Evolutionary conservation across 2,888 invertebrate species (phyloP).

Genomic region (Drosophila seclusa): DNA sequence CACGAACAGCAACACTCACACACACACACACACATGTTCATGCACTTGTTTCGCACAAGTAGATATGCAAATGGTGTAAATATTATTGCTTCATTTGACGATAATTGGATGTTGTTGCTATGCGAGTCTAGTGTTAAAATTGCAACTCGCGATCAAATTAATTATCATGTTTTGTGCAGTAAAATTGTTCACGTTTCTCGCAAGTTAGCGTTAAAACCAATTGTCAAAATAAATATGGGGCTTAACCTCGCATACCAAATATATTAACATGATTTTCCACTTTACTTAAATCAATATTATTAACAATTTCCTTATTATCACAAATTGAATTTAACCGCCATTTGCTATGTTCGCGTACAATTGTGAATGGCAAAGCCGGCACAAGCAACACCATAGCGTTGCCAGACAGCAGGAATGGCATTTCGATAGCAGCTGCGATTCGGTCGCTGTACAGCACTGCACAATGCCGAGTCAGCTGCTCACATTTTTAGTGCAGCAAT

Average conservation of each 20-base stretch:
- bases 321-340: slow-evolving; percentile 20
- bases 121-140: slow-evolving; percentile 54
- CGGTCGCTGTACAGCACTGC: slow-evolving; percentile 37
- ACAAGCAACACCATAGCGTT: slow-evolving; percentile 1
- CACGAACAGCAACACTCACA: slow-evolving; percentile 14
- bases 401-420: slow-evolving; percentile 27
- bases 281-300: neutral
- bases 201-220: neutral
- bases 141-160: slow-evolving; percentile 57
- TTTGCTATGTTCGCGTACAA: neutral
- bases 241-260: neutral
- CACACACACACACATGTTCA: neutral
- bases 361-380: slow-evolving; percentile 27
- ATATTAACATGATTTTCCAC: neutral
- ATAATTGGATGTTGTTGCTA: slow-evolving; percentile 36
- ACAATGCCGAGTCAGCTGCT: slow-evolving; percentile 52
- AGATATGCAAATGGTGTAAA: slow-evolving; percentile 3
- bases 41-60: slow-evolving; percentile 3
- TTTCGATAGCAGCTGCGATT: slow-evolving; percentile 12
- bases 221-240: neutral
- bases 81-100: slow-evolving; percentile 52
- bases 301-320: neutral
- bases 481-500: slow-evolving; percentile 16
- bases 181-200: slow-evolving; percentile 51
- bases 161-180: slow-evolving; percentile 55